Conservation (phyloP, 1,140 invertebrate genomes). For the Lethocerus indicus region DNA sequence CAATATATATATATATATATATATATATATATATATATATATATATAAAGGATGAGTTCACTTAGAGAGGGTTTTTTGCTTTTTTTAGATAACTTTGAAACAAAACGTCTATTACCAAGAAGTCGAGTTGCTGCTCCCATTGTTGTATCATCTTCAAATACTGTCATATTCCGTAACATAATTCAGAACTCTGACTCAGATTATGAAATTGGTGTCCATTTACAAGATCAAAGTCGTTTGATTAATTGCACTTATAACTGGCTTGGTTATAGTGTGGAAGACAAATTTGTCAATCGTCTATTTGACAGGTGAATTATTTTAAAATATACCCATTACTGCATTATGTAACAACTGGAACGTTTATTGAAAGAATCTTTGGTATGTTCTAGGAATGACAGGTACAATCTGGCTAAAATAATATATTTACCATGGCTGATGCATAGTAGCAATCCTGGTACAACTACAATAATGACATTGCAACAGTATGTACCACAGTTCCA, state of each 20-base stretch:
- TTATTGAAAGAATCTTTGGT: background rate
- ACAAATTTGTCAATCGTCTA: slow-evolving; percentile 57
- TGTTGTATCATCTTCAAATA: slow-evolving; percentile 79
- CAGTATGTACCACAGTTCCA: slow-evolving; percentile 62
- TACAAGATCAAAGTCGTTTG: slow-evolving; percentile 83
- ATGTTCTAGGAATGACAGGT: slow-evolving; percentile 58
- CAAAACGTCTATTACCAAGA: slow-evolving; percentile 57
- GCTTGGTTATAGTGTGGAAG: slow-evolving; percentile 65
- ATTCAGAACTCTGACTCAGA: slow-evolving; percentile 77
- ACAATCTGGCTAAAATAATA: slow-evolving; percentile 73
- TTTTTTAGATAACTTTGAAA: slow-evolving; percentile 18
- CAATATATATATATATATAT: background rate
- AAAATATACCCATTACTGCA: background rate
- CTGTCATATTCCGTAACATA: slow-evolving; percentile 78
- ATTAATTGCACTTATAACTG: slow-evolving; percentile 92
- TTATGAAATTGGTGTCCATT: slow-evolving; percentile 89
- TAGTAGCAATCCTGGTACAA: slow-evolving; percentile 63
- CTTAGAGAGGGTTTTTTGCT: background rate
- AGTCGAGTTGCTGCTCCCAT: slow-evolving; percentile 78
- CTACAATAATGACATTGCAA: slow-evolving; percentile 49
- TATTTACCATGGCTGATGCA: slow-evolving; percentile 76
- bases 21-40: background rate
- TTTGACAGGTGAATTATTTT: slow-evolving; percentile 49
- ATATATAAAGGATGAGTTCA: background rate
- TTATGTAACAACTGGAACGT: background rate